A percentile compares a stretch with the other conserved stretches of the same genome.
Conservation (phyloP, 2,113 vertebrate species). For the Notothenia coriiceps region DNA sequence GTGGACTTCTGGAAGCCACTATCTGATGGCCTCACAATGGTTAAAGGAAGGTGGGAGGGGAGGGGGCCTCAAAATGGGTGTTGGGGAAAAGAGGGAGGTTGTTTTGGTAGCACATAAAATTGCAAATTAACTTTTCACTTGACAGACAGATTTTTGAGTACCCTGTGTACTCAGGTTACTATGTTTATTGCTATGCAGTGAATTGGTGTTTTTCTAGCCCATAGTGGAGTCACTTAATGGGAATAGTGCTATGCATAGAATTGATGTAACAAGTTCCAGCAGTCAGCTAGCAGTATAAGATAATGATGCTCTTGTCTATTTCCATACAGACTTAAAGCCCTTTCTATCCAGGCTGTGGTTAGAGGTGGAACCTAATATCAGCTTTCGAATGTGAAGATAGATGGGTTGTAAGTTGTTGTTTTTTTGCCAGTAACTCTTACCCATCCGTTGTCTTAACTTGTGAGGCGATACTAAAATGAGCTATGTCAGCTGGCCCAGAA, state of each 20-base stretch:
- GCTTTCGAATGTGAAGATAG: slow-evolving; percentile 46
- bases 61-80: slow-evolving; percentile 35
- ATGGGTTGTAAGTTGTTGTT: slow-evolving; percentile 38
- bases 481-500: slow-evolving; percentile 55
- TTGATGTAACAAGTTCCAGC: slow-evolving; percentile 55
- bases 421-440: slow-evolving; percentile 26
- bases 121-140: slow-evolving; percentile 82
- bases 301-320: slow-evolving; percentile 35
- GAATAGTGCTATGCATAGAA: slow-evolving; percentile 57
- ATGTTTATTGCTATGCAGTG: slow-evolving; percentile 54
- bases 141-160: slow-evolving; percentile 71
- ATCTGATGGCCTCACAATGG: slow-evolving; percentile 84
- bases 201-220: slow-evolving; percentile 59
- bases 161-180: slow-evolving; percentile 54
- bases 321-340: neutral
- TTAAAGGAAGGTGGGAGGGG: slow-evolving; percentile 12
- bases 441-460: slow-evolving; percentile 58
- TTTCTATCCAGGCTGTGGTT: slow-evolving; percentile 22
- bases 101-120: slow-evolving; percentile 74
- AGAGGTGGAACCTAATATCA: slow-evolving; percentile 52
- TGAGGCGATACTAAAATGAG: slow-evolving; percentile 67
- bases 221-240: slow-evolving; percentile 55
- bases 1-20: slow-evolving; percentile 79
- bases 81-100: slow-evolving; percentile 44
- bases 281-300: slow-evolving; percentile 36